phyloP scores from a whole-genome alignment of 2,888 invertebrate species.

The Bursaphelenchus okinawaensis region DNA sequence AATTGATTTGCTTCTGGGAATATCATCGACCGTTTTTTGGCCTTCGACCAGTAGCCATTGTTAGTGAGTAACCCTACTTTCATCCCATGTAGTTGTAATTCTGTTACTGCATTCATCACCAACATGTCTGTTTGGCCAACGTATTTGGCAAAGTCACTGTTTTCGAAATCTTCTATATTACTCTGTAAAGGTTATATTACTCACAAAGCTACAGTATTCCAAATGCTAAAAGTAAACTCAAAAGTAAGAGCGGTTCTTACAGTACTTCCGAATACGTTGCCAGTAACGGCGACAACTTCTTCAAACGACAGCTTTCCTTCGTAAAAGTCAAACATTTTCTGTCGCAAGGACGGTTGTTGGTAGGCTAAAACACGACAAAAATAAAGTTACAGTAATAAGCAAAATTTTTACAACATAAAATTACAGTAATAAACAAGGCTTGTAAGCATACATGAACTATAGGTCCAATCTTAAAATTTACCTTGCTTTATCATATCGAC shows the following conservation, averaged over 20 bases:
- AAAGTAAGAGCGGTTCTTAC: too few species aligned
- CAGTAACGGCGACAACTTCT: neutral
- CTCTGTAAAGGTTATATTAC: too few species aligned
- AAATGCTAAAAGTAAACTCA: too few species aligned
- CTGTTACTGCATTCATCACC: neutral
- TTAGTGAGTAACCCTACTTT: neutral
- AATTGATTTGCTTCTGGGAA: slow-evolving; percentile 27
- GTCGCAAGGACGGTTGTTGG: neutral
- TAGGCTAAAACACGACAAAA: neutral
- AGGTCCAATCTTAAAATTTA: too few species aligned
- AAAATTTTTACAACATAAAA: too few species aligned
- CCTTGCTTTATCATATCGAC: neutral
- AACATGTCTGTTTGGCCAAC: neutral
- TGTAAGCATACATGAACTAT: too few species aligned
- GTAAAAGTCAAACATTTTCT: neutral
- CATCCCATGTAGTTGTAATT: neutral
- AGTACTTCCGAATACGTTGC: neutral
- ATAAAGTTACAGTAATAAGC: too few species aligned
- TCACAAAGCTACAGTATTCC: too few species aligned
- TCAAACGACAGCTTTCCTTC: neutral
- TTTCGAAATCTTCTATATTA: neutral
- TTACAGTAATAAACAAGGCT: too few species aligned
- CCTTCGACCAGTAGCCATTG: slow-evolving; percentile 13
- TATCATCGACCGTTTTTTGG: slow-evolving; percentile 1
- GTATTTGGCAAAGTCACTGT: neutral